Conservation (phyloP, 2,113 vertebrate species). For the Eulacestoma nigropectus region DNA sequence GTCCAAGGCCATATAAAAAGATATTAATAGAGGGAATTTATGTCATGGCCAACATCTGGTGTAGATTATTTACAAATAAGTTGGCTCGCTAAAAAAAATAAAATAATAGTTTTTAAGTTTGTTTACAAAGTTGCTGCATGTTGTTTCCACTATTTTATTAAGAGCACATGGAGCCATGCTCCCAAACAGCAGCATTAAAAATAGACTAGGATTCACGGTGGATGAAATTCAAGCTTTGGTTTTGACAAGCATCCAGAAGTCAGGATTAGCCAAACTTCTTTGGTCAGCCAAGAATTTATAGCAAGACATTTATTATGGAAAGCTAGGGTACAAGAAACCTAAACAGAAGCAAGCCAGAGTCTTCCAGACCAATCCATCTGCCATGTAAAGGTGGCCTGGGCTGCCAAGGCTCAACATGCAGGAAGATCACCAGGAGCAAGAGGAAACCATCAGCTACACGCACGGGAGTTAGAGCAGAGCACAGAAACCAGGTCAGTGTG, state of each 20-base stretch:
- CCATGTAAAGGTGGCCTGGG: neutral
- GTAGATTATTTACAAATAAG: slow-evolving; percentile 57
- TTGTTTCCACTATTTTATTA: slow-evolving; percentile 52
- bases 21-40: slow-evolving; percentile 29
- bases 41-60: slow-evolving; percentile 32
- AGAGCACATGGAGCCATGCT: slow-evolving; percentile 25
- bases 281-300: slow-evolving; percentile 40
- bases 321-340: neutral
- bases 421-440: no score
- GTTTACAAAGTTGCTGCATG: slow-evolving; percentile 33
- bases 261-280: slow-evolving; percentile 24
- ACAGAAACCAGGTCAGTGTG: no score
- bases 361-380: neutral
- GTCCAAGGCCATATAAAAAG: neutral
- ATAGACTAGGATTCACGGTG: slow-evolving; percentile 32
- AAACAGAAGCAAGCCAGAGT: neutral
- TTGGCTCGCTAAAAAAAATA: neutral
- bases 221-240: slow-evolving; percentile 46
- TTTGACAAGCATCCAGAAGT: slow-evolving; percentile 59
- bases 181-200: slow-evolving; percentile 58
- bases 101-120: slow-evolving; percentile 8
- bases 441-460: no score
- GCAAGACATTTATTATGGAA: slow-evolving; percentile 24
- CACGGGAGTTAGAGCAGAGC: no score
- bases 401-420: no score